phyloP scores from a whole-genome alignment of 2,888 invertebrate genomes.

The Eupithecia subumbrata region DNA sequence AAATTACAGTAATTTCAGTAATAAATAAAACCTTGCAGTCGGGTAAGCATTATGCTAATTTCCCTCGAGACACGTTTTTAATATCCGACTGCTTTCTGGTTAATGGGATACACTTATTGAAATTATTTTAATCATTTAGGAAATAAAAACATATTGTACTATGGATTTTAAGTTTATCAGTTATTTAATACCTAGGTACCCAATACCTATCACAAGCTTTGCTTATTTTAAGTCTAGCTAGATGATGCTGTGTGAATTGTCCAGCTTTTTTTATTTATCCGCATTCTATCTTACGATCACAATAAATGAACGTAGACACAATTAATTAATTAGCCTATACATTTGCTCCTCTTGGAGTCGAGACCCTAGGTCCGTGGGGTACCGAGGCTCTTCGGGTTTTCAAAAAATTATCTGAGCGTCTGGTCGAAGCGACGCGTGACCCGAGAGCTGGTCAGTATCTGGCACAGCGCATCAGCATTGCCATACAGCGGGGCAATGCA shows the following conservation, averaged over 20 bases:
- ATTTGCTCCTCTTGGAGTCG: too few species aligned
- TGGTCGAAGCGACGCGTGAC: too few species aligned
- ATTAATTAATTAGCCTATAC: too few species aligned
- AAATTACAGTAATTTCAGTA: neutral
- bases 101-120: slow-evolving; percentile 7
- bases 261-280: too few species aligned
- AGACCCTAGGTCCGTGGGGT: too few species aligned
- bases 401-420: too few species aligned
- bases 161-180: neutral
- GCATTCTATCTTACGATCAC: neutral
- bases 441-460: too few species aligned
- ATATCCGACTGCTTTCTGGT: slow-evolving; percentile 23
- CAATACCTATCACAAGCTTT: neutral
- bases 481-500: too few species aligned
- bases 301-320: too few species aligned
- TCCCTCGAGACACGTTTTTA: slow-evolving; percentile 32
- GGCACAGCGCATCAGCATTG: too few species aligned
- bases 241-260: neutral
- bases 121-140: neutral
- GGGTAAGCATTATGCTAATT: slow-evolving; percentile 32
- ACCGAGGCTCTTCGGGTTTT: too few species aligned
- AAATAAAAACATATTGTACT: neutral
- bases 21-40: slow-evolving; percentile 18
- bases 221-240: neutral
- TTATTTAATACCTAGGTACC: neutral